Conservation (phyloP, 2,113 vertebrate genomes). For the Herpetotheres cachinnans region DNA sequence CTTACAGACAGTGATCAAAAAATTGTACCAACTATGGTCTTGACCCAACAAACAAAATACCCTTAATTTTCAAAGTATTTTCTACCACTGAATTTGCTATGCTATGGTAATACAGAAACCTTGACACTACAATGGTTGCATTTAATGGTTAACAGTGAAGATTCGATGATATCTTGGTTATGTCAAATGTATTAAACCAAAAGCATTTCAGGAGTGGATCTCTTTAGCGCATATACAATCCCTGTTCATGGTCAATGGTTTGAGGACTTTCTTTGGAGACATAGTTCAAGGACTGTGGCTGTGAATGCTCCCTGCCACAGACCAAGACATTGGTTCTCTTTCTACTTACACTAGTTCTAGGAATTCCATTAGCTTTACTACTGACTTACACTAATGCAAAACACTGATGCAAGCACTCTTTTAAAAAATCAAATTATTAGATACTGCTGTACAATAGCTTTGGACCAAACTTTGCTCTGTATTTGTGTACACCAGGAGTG, state of each 20-base stretch:
- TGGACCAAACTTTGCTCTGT: background rate
- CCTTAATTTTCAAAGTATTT: background rate
- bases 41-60: background rate
- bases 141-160: background rate
- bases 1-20: background rate
- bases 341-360: background rate
- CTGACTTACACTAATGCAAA: background rate
- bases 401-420: background rate
- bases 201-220: background rate
- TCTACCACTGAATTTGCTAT: background rate
- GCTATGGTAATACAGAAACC: background rate
- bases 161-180: background rate
- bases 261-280: background rate
- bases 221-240: background rate
- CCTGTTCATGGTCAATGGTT: background rate
- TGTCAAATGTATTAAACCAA: background rate
- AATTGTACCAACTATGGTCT: background rate
- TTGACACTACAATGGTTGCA: background rate
- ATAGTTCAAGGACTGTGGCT: background rate
- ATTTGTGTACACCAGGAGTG: background rate
- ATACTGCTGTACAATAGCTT: background rate
- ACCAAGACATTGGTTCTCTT: background rate
- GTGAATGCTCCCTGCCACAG: accelerated
- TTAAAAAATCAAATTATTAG: background rate
- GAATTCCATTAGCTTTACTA: background rate